Evolutionary conservation across 92 coral and sea anemone species (phyloP).

Genomic region (Bergia puertoricense): DNA sequence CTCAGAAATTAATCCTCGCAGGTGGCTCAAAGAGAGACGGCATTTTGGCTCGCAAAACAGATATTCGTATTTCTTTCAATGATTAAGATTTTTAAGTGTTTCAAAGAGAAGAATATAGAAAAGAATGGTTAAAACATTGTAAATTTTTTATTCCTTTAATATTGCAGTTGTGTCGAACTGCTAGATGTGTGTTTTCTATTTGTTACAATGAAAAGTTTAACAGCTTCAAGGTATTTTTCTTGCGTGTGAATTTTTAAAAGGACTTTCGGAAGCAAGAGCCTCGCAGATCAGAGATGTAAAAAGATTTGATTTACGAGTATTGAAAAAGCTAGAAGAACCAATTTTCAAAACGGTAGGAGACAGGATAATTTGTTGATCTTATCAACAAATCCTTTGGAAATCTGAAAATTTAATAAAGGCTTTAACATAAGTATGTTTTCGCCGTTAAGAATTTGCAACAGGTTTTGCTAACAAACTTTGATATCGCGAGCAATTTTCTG

Average conservation of each 20-base stretch:
- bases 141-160: constrained; percentile 20
- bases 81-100: constrained; percentile 20
- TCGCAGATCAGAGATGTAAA: constrained; percentile 23
- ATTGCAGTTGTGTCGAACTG: constrained; percentile 30
- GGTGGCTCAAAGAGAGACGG: constrained; percentile 77
- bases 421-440: constrained; percentile 36
- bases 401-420: constrained; percentile 45
- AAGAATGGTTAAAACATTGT: constrained; percentile 38
- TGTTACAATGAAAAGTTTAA: constrained; percentile 28
- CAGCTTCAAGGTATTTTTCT: constrained; percentile 19
- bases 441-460: constrained; percentile 42
- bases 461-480: constrained; percentile 39
- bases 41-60: constrained; percentile 54
- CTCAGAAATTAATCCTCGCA: constrained; percentile 45
- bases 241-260: constrained; percentile 22
- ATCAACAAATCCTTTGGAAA: constrained; percentile 39
- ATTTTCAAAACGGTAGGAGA: constrained; percentile 48
- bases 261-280: constrained; percentile 7
- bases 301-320: constrained; percentile 44
- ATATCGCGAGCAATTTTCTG: constrained; percentile 45
- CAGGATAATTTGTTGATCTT: constrained; percentile 48
- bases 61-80: constrained; percentile 46
- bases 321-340: constrained; percentile 35
- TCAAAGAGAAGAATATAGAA: constrained; percentile 10
- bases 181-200: constrained; percentile 18